Evolutionary conservation across 2,113 vertebrate genomes (phyloP), one percentile per base, ranked within the genome.

Genomic region (Thalassoma bifasciatum): DNA sequence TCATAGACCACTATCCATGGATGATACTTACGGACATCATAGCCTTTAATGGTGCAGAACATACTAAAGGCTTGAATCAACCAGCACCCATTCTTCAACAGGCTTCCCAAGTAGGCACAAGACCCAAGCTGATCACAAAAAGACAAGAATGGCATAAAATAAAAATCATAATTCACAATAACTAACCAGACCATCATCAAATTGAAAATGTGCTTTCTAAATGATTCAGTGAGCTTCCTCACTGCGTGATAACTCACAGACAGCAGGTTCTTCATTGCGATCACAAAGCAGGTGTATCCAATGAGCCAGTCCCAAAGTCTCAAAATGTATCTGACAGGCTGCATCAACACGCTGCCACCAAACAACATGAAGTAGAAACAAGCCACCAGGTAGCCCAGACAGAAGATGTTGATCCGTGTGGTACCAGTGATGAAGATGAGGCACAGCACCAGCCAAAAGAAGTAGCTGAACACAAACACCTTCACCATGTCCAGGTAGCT

Each of bases 361-460:
- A 88, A 93, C 56, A 94, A 56, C 94, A 92, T 91, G 77, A 95
- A 94, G 81, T 94, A 93, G 79, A 95, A 94, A 47, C 94, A 95
- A 72, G 94, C 92, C 62, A 92, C 75, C 83, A 95, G 88, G 88
- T 94, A 94, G 19, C 94, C 91, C 23, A 94, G 68, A 23, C 94
- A 94, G 62, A 93, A 88, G 77, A 95, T 80, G 57, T 84, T 94
- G 71, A 95, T 92, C 21, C 90, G 73, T 0, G 91, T 93, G 1
- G 89, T 95, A 49, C 94, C 94, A 0, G 85, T 94, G 84, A 95
- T 93, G 80, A 96, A 96, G 76, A 95, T 92, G 56, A 95, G 91
- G 46, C 95, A 94, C 19, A 96, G 89, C 67, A 93, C 93, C 83
- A 94, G 85, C 94, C 94, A 95, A 89, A 96, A 95, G 79, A 93